Percentiles rank a stretch among this genome's conserved stretches.
These are phyloP conservation scores for Hyles euphorbiae DNA, from an alignment of 1,140 invertebrate species.

Conservation along the genomic window DNA sequence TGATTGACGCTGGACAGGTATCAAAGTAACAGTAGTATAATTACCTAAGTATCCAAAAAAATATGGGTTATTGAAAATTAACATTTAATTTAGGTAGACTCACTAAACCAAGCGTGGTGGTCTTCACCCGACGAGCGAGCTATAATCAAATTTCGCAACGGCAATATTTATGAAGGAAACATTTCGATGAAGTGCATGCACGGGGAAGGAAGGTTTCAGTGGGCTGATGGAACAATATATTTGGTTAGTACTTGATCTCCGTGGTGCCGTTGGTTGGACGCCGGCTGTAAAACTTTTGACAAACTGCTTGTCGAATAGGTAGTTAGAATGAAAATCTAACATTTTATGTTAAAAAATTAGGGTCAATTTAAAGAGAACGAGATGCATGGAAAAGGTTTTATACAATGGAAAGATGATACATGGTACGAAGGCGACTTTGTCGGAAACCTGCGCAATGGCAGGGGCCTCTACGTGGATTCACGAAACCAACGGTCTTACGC, in stretches of 20 bases:
- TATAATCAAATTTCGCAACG: slow-evolving; percentile 63
- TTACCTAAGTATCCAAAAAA: too few species aligned
- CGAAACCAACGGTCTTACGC: slow-evolving; percentile 65
- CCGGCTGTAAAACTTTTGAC: background rate
- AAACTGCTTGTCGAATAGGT: background rate
- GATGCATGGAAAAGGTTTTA: slow-evolving; percentile 72
- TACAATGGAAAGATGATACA: slow-evolving; percentile 73
- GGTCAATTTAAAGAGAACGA: slow-evolving; percentile 75
- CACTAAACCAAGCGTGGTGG: slow-evolving; percentile 33
- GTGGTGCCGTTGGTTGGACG: too few species aligned
- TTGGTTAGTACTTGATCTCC: slow-evolving; percentile 46
- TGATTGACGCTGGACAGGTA: slow-evolving; percentile 19
- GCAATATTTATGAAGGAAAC: slow-evolving; percentile 65
- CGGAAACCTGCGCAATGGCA: slow-evolving; percentile 74
- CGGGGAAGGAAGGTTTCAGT: slow-evolving; percentile 73
- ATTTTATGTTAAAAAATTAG: slow-evolving; percentile 30
- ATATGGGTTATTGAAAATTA: too few species aligned
- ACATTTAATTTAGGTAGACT: background rate
- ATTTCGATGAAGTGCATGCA: slow-evolving; percentile 73
- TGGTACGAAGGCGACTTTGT: slow-evolving; percentile 77
- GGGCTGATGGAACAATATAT: slow-evolving; percentile 74
- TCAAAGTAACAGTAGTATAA: too few species aligned
- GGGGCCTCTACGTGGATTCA: slow-evolving; percentile 72
- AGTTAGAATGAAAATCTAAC: background rate
- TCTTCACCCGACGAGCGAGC: slow-evolving; percentile 47